A percentile compares a stretch with the other conserved stretches of the same genome.
phyloP scores from a whole-genome alignment of 2,888 invertebrate genomes.

The Tryphoninae sp. region DNA sequence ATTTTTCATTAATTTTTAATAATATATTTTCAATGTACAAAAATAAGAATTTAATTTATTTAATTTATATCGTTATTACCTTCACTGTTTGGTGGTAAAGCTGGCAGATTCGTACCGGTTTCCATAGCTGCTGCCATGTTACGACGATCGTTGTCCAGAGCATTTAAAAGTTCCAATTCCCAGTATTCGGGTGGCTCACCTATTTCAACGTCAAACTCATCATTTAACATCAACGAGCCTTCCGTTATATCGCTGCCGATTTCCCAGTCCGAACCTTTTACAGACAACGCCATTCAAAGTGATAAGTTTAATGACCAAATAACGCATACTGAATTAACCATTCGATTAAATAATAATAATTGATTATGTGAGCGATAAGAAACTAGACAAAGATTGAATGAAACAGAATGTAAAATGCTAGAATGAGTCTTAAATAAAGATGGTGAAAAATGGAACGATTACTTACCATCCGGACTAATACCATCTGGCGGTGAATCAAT shows the following conservation, averaged over 20 bases:
- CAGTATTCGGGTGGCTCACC: conserved; percentile 71
- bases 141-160: conserved; percentile 62
- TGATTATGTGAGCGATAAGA: neutral
- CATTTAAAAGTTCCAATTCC: conserved; percentile 64
- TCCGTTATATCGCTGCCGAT: conserved; percentile 83
- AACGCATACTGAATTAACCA: neutral
- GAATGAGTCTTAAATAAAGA: conserved; percentile 11
- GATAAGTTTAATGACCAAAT: neutral
- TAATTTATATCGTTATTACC: conserved; percentile 37
- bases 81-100: conserved; percentile 71
- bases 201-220: conserved; percentile 69
- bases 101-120: conserved; percentile 71
- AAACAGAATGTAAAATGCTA: conserved; percentile 35
- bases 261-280: conserved; percentile 90
- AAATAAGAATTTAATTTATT: neutral
- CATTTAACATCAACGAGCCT: conserved; percentile 77
- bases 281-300: conserved; percentile 16
- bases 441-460: conserved; percentile 6
- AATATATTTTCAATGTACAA: neutral
- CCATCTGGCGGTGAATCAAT: conserved; percentile 81
- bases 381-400: conserved; percentile 76
- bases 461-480: conserved; percentile 87
- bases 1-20: conserved; percentile 1
- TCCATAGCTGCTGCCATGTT: conserved; percentile 68
- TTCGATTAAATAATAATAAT: neutral